Conservation (phyloP, 2,113 vertebrate species). For the Psophia crepitans region DNA sequence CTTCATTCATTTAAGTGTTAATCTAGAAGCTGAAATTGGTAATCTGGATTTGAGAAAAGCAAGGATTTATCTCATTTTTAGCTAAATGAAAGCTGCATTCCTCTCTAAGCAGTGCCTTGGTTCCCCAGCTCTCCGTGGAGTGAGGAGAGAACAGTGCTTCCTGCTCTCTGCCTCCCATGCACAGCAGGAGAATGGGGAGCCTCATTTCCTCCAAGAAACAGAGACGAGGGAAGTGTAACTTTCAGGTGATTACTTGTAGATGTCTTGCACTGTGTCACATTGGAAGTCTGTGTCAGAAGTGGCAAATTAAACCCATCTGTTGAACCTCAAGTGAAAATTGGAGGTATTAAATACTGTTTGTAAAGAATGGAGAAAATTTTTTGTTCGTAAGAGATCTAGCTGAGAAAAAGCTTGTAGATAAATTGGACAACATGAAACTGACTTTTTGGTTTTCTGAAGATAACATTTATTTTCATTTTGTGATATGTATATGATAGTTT, state of each 20-base stretch:
- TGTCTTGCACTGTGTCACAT: neutral
- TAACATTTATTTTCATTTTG: neutral
- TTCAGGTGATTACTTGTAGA: neutral
- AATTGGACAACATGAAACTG: neutral
- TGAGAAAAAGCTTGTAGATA: neutral
- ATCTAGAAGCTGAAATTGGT: neutral
- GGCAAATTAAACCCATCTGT: neutral
- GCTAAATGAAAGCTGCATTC: neutral
- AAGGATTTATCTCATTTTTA: neutral
- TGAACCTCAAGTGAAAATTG: neutral
- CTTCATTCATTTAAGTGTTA: neutral
- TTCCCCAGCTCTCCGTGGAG: neutral
- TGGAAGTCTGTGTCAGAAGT: neutral
- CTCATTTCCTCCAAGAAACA: neutral
- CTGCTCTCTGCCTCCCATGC: neutral
- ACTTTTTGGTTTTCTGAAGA: neutral
- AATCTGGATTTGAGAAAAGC: neutral
- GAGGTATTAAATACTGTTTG: neutral
- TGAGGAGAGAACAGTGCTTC: neutral
- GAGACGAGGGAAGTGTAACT: neutral
- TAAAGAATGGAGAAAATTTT: neutral
- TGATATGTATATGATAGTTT: neutral
- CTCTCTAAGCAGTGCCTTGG: neutral
- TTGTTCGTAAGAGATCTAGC: neutral
- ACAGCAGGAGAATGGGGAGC: fast-evolving